A percentile compares a stretch with the other conserved stretches of the same genome.
These are phyloP conservation scores for Mesorhabditis belari DNA, from an alignment of 2,888 invertebrate species.

Conservation along the genomic window DNA sequence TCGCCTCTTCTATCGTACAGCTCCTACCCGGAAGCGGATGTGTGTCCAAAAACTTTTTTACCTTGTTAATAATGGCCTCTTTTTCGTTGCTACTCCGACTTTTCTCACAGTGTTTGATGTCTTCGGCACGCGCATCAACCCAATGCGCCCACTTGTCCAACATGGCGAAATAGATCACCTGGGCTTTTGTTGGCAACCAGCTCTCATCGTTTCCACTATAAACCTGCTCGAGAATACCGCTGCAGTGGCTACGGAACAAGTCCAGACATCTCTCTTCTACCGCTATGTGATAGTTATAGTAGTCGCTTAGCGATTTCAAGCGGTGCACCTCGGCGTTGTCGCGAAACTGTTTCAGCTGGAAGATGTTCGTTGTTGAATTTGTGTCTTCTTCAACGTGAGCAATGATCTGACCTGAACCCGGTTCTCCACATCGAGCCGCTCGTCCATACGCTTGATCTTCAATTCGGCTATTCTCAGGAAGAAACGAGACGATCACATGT, in stretches of 20 bases:
- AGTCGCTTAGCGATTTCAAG: constrained; percentile 1
- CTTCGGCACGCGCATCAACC: not conserved
- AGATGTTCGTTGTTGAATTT: not conserved
- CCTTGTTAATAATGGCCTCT: not conserved
- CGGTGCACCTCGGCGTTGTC: constrained; percentile 13
- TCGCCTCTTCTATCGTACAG: not conserved
- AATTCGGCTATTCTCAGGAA: constrained; percentile 54
- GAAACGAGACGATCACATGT: constrained; percentile 54
- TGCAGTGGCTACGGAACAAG: not conserved
- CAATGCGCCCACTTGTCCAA: constrained; percentile 7
- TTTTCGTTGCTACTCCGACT: not conserved
- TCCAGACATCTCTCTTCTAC: constrained; percentile 10
- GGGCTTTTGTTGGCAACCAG: not conserved
- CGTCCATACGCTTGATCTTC: constrained; percentile 55
- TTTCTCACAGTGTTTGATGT: constrained; percentile 3
- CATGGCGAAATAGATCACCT: constrained; percentile 3
- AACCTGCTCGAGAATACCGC: not conserved
- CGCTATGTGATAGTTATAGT: constrained; percentile 8
- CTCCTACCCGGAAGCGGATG: not conserved
- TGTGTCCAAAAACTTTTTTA: not conserved
- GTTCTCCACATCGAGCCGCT: constrained; percentile 53
- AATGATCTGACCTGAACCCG: constrained; percentile 35
- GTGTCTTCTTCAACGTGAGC: not conserved
- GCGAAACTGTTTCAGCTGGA: constrained; percentile 11
- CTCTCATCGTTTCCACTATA: not conserved